Conservation (phyloP, 2,113 vertebrate genomes). For the Ceratotherium simum region DNA sequence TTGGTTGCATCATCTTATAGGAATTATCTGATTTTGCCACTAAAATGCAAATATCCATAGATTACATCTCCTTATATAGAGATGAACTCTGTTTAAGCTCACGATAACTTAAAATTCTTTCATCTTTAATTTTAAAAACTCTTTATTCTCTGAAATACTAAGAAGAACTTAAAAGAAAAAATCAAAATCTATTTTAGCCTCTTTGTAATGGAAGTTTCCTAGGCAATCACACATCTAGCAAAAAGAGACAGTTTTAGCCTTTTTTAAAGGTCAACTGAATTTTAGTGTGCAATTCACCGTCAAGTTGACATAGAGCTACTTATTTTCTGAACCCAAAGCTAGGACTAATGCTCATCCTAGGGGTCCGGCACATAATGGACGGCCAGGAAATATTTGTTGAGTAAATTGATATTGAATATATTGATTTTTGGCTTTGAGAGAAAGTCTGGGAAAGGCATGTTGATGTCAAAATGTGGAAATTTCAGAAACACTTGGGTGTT, state of each 20-base stretch:
- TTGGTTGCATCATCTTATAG: not conserved
- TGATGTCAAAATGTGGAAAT: not conserved
- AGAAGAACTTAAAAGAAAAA: slow-evolving; percentile 1
- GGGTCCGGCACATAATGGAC: not conserved
- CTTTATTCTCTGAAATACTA: not conserved
- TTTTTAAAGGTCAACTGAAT: slow-evolving; percentile 42
- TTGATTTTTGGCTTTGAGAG: slow-evolving; percentile 36
- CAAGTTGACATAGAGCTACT: not conserved
- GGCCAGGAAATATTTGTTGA: not conserved
- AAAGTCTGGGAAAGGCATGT: not conserved
- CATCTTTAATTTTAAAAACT: not conserved
- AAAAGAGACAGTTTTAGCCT: not conserved
- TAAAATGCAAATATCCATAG: not conserved
- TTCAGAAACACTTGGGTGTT: not conserved
- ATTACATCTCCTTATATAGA: not conserved
- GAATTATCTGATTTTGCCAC: not conserved
- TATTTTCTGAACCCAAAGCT: slow-evolving; percentile 9
- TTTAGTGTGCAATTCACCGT: slow-evolving; percentile 41
- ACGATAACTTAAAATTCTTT: slow-evolving; percentile 3
- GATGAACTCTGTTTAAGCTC: slow-evolving; percentile 27
- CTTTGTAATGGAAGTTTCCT: slow-evolving; percentile 31
- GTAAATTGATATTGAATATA: slow-evolving; percentile 16
- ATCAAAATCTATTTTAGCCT: not conserved
- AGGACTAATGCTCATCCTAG: not conserved
- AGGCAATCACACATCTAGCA: slow-evolving; percentile 7